Conservation (phyloP, 2,888 invertebrate species). For the Pheosia gnoma region DNA sequence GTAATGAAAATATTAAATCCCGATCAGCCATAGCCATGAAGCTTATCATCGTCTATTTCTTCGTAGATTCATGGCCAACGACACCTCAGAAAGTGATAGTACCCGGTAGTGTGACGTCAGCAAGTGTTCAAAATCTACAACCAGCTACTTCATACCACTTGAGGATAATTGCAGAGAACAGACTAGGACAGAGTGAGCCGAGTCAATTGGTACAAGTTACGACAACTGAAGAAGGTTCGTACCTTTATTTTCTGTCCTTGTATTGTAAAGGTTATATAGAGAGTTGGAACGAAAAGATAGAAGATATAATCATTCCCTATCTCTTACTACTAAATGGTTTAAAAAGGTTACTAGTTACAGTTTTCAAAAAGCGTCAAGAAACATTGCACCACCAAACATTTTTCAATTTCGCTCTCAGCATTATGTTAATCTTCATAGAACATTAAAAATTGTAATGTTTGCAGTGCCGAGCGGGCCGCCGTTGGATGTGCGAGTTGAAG, state of each 20-base stretch:
- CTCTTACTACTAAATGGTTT: too few species aligned
- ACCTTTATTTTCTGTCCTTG: too few species aligned
- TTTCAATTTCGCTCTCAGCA: background rate
- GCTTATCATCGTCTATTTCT: constrained; percentile 25
- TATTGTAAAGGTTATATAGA: too few species aligned
- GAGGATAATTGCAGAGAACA: constrained; percentile 94
- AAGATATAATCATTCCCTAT: too few species aligned
- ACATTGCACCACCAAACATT: background rate
- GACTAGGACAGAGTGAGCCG: constrained; percentile 93
- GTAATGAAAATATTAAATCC: too few species aligned
- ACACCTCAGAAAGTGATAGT: constrained; percentile 92
- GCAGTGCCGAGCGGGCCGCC: constrained; percentile 92
- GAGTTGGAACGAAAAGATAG: too few species aligned
- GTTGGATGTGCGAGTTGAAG: constrained; percentile 91
- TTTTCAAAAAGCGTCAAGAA: too few species aligned
- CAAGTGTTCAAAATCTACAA: constrained; percentile 91
- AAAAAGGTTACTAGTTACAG: too few species aligned
- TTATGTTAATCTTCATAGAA: background rate
- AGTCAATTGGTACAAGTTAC: constrained; percentile 94
- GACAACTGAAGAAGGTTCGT: constrained; percentile 90
- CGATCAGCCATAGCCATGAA: too few species aligned
- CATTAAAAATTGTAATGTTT: constrained; percentile 16
- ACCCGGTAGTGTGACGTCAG: constrained; percentile 92
- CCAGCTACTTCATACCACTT: constrained; percentile 95
- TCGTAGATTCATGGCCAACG: constrained; percentile 90